Conservation (phyloP, 1,140 invertebrate genomes). For the Rhyzopertha dominica region DNA sequence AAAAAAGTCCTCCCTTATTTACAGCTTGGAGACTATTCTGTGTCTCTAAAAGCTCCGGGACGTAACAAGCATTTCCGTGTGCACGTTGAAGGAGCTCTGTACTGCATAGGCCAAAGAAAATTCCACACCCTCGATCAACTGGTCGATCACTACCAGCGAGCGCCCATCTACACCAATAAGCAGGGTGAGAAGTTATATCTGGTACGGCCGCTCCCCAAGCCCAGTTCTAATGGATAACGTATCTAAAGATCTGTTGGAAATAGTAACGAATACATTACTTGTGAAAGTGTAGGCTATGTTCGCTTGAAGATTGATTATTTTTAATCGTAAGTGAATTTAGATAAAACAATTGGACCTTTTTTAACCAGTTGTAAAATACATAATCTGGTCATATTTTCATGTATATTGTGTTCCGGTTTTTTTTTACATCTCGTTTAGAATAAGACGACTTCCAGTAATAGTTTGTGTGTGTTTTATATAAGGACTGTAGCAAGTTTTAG, state of each 20-base stretch:
- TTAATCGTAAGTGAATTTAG: too few species aligned
- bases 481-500: too few species aligned
- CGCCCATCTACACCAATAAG: constrained; percentile 97
- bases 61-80: constrained; percentile 99
- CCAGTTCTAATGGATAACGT: constrained; percentile 41
- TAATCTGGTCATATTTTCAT: too few species aligned
- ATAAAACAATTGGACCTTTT: too few species aligned
- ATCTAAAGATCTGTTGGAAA: constrained; percentile 6
- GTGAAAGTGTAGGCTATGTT: too few species aligned
- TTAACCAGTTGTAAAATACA: too few species aligned
- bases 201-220: constrained; percentile 77
- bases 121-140: constrained; percentile 94
- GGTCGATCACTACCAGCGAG: constrained; percentile 96
- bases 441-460: too few species aligned
- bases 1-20: constrained; percentile 29
- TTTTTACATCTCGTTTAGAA: too few species aligned
- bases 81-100: constrained; percentile 88
- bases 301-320: neutral
- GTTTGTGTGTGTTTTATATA: too few species aligned
- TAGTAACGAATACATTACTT: too few species aligned
- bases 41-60: constrained; percentile 94
- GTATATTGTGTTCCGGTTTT: too few species aligned
- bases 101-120: constrained; percentile 96
- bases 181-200: constrained; percentile 90
- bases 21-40: constrained; percentile 96